Conservation (phyloP, 2,797 vertebrate genomes). For the Sparus aurata region DNA sequence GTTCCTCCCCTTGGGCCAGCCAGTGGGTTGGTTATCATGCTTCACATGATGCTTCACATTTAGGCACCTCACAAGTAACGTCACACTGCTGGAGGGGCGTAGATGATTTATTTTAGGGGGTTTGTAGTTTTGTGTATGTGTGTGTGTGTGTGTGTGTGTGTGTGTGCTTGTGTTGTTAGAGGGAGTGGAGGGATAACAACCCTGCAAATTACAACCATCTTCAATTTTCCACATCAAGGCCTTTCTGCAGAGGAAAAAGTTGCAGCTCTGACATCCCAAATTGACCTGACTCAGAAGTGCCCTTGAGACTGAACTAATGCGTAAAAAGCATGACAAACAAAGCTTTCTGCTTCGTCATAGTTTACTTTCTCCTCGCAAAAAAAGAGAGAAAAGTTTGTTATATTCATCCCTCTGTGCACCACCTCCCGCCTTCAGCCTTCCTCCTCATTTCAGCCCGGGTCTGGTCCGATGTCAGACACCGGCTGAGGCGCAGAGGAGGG, state of each 20-base stretch:
- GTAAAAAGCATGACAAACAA: conserved; percentile 38
- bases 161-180: conserved; percentile 12
- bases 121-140: conserved; percentile 1
- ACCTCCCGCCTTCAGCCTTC: neutral
- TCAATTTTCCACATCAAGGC: conserved; percentile 77
- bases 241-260: conserved; percentile 52
- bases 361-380: neutral
- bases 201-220: conserved; percentile 72
- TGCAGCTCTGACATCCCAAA: conserved; percentile 44
- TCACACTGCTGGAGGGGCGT: neutral
- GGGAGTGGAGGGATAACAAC: conserved; percentile 44
- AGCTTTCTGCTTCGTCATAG: conserved; percentile 15
- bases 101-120: conserved; percentile 26
- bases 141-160: conserved; percentile 2
- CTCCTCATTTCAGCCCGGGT: conserved; percentile 23
- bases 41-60: conserved; percentile 9
- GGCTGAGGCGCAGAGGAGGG: conserved; percentile 55
- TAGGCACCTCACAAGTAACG: conserved; percentile 5
- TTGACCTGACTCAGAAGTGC: conserved; percentile 42
- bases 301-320: conserved; percentile 46
- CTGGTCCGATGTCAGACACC: conserved; percentile 65
- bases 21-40: neutral
- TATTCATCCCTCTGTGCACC: conserved; percentile 4
- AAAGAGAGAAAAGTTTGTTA: conserved; percentile 12
- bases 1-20: neutral